Percentiles rank a stretch among this genome's conserved stretches.
Conservation (phyloP, 2,888 invertebrate species). For the Volucella bombylans region DNA sequence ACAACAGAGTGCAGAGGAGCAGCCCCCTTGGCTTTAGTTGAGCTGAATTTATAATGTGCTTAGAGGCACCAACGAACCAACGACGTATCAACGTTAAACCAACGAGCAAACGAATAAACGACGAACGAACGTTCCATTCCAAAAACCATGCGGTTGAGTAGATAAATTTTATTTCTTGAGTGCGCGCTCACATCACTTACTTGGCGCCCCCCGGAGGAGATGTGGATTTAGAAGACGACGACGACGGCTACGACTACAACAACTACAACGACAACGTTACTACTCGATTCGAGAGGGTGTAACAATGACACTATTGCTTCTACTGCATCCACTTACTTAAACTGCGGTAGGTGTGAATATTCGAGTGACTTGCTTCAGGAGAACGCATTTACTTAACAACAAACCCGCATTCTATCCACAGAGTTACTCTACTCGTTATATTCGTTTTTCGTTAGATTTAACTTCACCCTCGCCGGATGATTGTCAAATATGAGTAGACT, state of each 20-base stretch:
- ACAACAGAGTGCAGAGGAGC: slow-evolving; percentile 8
- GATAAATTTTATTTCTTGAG: slow-evolving; percentile 56
- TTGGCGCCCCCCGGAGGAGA: slow-evolving; percentile 57
- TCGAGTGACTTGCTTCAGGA: slow-evolving; percentile 15
- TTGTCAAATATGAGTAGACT: slow-evolving; percentile 35
- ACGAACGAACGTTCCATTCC: neutral
- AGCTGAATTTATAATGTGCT: slow-evolving; percentile 68
- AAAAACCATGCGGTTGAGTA: slow-evolving; percentile 47
- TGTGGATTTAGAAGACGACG: slow-evolving; percentile 50
- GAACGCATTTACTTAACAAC: slow-evolving; percentile 25
- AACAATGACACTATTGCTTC: slow-evolving; percentile 48
- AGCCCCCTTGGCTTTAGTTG: slow-evolving; percentile 55
- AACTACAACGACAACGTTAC: neutral
- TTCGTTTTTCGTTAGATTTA: slow-evolving; percentile 14
- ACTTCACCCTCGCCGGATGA: neutral
- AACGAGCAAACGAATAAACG: slow-evolving; percentile 11
- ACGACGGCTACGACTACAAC: neutral
- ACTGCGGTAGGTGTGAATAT: slow-evolving; percentile 57
- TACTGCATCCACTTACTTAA: slow-evolving; percentile 12
- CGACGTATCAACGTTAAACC: slow-evolving; percentile 28
- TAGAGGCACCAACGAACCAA: slow-evolving; percentile 28
- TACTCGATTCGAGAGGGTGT: slow-evolving; percentile 44
- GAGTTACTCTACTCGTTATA: neutral
- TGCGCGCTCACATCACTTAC: slow-evolving; percentile 10
- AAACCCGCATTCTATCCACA: slow-evolving; percentile 17